Conservation (phyloP, 2,888 invertebrate genomes). For the Tillus elongatus region DNA sequence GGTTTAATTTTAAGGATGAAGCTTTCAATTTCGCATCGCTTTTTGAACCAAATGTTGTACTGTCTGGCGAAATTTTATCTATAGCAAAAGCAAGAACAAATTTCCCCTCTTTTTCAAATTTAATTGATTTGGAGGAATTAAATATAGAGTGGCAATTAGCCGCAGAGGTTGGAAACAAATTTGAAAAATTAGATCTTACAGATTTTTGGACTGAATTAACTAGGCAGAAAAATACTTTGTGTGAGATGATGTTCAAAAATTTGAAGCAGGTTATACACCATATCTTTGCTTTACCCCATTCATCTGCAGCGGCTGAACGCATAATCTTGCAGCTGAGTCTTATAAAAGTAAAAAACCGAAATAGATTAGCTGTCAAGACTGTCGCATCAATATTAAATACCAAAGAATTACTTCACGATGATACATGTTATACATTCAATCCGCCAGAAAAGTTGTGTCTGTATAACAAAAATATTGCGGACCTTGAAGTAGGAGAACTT, state of each 20-base stretch:
- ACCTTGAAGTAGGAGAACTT: too few species aligned
- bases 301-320: not conserved
- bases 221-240: too few species aligned
- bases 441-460: too few species aligned
- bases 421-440: not conserved
- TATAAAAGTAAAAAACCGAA: conserved; percentile 2
- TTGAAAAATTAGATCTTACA: not conserved
- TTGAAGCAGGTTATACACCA: not conserved
- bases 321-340: not conserved
- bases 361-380: not conserved
- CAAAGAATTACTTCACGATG: conserved; percentile 3
- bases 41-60: not conserved
- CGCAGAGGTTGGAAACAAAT: not conserved
- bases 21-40: not conserved
- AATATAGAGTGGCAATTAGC: conserved; percentile 5
- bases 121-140: not conserved
- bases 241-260: too few species aligned
- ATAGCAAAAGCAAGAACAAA: conserved; percentile 2
- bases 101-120: not conserved
- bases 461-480: too few species aligned
- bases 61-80: not conserved
- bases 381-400: not conserved
- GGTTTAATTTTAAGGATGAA: conserved; percentile 9
- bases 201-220: conserved; percentile 4
- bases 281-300: not conserved